Conservation (phyloP, 2,888 invertebrate genomes). For the Hedychridium roseum region DNA sequence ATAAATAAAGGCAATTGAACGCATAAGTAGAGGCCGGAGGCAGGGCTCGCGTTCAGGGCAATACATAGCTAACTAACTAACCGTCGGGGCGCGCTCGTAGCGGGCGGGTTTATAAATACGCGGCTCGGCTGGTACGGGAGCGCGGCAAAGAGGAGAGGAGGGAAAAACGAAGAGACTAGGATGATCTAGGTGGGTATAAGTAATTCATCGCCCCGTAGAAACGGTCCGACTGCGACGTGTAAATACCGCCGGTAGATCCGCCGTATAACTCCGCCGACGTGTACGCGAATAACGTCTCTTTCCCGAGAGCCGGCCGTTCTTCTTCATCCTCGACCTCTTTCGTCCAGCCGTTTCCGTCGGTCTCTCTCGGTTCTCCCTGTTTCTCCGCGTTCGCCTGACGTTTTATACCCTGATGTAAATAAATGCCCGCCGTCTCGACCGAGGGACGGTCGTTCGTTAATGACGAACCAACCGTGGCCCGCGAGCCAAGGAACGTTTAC, state of each 20-base stretch:
- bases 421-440: conserved; percentile 26
- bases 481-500: conserved; percentile 29
- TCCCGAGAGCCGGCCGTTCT: conserved; percentile 7
- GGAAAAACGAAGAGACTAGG: conserved; percentile 9
- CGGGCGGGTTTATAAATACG: conserved; percentile 35
- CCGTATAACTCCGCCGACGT: conserved; percentile 22
- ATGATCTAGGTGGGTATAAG: conserved; percentile 34
- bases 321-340: neutral
- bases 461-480: conserved; percentile 20
- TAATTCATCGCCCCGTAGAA: conserved; percentile 41
- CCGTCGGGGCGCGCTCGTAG: conserved; percentile 11
- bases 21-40: conserved; percentile 10
- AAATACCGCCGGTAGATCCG: conserved; percentile 30
- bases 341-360: neutral
- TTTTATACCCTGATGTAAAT: conserved; percentile 38
- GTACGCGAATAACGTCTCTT: conserved; percentile 12
- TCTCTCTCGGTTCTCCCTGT: conserved; percentile 4
- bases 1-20: conserved; percentile 28
- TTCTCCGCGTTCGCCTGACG: conserved; percentile 15
- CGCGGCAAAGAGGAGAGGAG: conserved; percentile 8
- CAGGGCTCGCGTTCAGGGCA: conserved; percentile 3
- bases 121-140: conserved; percentile 5
- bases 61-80: conserved; percentile 19
- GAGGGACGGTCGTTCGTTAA: conserved; percentile 29
- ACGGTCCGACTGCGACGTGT: conserved; percentile 21